Conservation (phyloP, 2,888 invertebrate genomes). For the Endomychus coccineus region DNA sequence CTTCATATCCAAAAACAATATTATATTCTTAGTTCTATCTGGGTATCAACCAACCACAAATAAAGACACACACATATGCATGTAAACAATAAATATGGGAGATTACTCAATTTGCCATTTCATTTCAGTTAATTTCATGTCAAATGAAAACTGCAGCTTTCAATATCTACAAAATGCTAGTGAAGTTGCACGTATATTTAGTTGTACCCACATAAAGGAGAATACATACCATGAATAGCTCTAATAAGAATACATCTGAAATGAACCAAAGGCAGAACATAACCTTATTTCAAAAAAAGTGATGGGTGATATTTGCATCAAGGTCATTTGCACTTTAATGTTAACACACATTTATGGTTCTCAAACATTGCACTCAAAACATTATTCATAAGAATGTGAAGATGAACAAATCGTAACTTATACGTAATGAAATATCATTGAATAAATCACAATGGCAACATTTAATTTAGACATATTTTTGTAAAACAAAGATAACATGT, state of each 20-base stretch:
- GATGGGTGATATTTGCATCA: constrained; percentile 43
- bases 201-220: no score
- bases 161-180: no score
- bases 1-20: no score
- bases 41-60: no score
- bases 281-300: constrained; percentile 43
- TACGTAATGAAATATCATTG: neutral
- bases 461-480: no score
- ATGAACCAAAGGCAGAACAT: constrained; percentile 35
- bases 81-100: no score
- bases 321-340: constrained; percentile 37
- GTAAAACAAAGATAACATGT: constrained; percentile 9
- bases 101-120: no score
- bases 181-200: no score
- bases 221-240: constrained; percentile 40
- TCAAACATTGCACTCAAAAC: constrained; percentile 2
- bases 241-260: constrained; percentile 40
- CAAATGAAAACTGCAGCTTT: no score
- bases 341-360: constrained; percentile 11
- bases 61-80: no score
- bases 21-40: no score
- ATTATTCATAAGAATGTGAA: neutral
- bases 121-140: no score
- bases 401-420: neutral
- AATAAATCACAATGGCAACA: constrained; percentile 8